phyloP scores from a whole-genome alignment of 1,140 invertebrate genomes.

The Drosophila lacertosa region DNA sequence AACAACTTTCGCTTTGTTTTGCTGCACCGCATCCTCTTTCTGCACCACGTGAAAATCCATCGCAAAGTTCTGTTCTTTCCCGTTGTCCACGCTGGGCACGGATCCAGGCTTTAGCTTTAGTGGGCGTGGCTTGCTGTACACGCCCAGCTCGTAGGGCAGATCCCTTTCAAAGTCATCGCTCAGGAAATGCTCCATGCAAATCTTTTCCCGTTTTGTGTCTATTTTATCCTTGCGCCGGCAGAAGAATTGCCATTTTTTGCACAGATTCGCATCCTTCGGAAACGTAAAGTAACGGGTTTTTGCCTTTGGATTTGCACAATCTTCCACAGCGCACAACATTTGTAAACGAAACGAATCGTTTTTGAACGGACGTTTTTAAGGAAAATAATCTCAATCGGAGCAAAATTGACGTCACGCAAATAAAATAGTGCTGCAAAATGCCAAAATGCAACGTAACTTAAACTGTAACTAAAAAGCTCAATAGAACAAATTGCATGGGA shows the following conservation, averaged over 20 bases:
- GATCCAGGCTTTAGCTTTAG: slow-evolving; percentile 3
- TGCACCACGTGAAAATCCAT: not conserved
- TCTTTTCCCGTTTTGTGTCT: not conserved
- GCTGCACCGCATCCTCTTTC: not conserved
- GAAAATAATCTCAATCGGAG: not conserved
- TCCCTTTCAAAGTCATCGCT: slow-evolving; percentile 8
- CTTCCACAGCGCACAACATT: slow-evolving; percentile 11
- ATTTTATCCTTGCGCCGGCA: not conserved
- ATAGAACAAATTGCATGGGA: not conserved
- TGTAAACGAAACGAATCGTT: not conserved
- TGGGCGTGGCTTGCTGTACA: slow-evolving; percentile 5
- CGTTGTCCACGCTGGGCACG: not conserved
- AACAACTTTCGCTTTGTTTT: not conserved
- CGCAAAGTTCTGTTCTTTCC: not conserved
- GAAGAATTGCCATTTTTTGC: not conserved
- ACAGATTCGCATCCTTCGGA: not conserved
- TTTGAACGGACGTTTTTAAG: slow-evolving; percentile 2
- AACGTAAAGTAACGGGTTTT: slow-evolving; percentile 13
- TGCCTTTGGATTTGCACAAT: slow-evolving; percentile 2
- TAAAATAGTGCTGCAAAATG: slow-evolving; percentile 1
- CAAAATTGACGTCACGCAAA: slow-evolving; percentile 24
- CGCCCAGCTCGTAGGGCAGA: slow-evolving; percentile 9
- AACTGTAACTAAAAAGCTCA: not conserved
- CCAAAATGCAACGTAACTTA: not conserved
- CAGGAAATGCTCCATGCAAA: not conserved